A percentile compares a stretch with the other conserved stretches of the same genome.
These are phyloP conservation scores for Axis porcinus DNA, from an alignment of 2,113 vertebrate genomes.

Conservation along the genomic window DNA sequence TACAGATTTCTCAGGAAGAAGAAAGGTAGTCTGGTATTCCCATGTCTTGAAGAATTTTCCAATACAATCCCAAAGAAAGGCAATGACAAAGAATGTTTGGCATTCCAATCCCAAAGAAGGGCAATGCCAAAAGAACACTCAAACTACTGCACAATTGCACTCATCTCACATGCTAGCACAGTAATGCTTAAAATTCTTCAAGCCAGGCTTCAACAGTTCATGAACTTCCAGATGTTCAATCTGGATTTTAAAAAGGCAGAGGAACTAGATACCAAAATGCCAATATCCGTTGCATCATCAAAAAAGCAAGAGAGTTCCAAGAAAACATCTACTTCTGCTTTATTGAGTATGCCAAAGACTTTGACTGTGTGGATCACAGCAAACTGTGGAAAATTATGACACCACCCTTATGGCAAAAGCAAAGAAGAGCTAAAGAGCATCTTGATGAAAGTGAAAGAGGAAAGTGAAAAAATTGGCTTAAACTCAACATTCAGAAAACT, in stretches of 20 bases:
- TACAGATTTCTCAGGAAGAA: not conserved
- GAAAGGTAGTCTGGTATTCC: not conserved
- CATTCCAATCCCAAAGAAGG: not conserved
- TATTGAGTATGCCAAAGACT: not conserved
- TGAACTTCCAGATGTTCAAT: not conserved
- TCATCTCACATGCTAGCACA: not conserved
- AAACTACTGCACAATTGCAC: not conserved
- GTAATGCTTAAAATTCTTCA: not conserved
- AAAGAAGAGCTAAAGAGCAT: not conserved
- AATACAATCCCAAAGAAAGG: not conserved
- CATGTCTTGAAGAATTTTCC: not conserved
- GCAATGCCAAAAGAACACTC: not conserved
- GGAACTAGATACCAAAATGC: not conserved
- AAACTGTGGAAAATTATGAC: not conserved
- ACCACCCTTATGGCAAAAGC: not conserved
- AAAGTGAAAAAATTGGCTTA: not conserved
- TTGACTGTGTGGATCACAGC: not conserved
- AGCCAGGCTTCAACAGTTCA: not conserved
- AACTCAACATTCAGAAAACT: not conserved
- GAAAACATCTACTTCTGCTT: not conserved
- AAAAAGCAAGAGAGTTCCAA: not conserved
- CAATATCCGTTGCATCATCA: not conserved
- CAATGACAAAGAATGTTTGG: not conserved
- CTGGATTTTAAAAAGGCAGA: not conserved
- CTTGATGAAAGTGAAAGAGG: not conserved